Conservation (phyloP, 2,797 vertebrate genomes). For the Lagorchestes hirsutus region DNA sequence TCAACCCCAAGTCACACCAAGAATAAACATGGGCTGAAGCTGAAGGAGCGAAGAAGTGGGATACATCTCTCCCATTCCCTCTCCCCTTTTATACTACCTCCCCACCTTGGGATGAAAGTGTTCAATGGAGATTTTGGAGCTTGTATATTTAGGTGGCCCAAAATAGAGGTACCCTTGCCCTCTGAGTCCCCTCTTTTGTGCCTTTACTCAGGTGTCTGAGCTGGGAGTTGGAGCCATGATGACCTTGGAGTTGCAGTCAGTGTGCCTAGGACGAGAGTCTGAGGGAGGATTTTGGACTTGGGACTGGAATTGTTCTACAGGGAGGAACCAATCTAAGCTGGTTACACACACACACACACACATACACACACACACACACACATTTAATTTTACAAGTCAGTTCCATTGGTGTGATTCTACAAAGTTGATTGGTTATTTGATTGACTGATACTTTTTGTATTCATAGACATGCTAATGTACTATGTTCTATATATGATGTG, state of each 20-base stretch:
- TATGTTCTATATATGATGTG: too few species aligned
- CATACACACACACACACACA: too few species aligned
- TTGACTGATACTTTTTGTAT: neutral
- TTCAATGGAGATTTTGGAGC: neutral
- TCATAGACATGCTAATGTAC: neutral
- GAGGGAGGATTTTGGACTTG: neutral
- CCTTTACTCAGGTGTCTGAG: neutral
- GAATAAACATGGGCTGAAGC: neutral
- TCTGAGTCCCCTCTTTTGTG: neutral
- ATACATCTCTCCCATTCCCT: neutral
- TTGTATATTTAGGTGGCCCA: neutral
- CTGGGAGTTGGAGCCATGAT: neutral
- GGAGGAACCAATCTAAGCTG: neutral
- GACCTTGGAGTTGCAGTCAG: neutral
- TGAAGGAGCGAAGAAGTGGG: neutral
- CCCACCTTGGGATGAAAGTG: neutral
- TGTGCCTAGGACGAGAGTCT: neutral
- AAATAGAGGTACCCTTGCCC: neutral
- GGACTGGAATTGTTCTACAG: neutral
- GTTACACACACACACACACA: too few species aligned
- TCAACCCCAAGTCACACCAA: neutral
- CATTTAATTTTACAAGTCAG: neutral
- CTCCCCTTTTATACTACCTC: neutral
- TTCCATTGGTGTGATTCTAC: neutral
- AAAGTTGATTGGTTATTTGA: neutral